Evolutionary conservation across 2,888 invertebrate species (phyloP), one percentile per base, ranked within the genome.

Genomic region (Nephrotoma flavescens): DNA sequence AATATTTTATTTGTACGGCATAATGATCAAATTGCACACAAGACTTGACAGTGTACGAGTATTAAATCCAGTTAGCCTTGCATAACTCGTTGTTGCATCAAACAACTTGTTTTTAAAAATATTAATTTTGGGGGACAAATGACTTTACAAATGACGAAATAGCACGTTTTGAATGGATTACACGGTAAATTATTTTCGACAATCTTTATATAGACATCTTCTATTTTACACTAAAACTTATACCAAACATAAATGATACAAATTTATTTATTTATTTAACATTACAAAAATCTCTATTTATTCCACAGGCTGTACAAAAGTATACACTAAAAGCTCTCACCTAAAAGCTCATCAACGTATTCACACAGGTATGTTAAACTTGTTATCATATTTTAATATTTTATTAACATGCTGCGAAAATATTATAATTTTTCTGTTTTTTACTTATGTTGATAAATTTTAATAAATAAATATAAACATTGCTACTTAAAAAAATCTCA

Each of bases 271-370:
- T 31, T 31, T 47, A 47, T 47, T 47, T 15, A 57, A 57, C 15
- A 57, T 15, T 6, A 57, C n/a, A 52, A 52, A 52, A 52, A 52
- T 71, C 71, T 71, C 9, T 71, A 71, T 84, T 84, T 42, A 42
- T 41, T 84, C 86, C 85, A 88, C 94, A 98, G 98, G 97, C 91
- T 98, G 98, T 93, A 94, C 96, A 90, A 98, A 98, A 93, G 98
- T 98, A 89, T 98, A 98, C 93, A 98, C 98, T 89, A 98, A 98
- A 93, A 98, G 98, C 93, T 98, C 98, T 90, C 98, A 98, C 92
- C 94, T 98, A 89, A 98, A 98, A 93, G 98, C 98, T 88, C 98
- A 98, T 93, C 98, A 98, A 92, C 94, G 98, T 92, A 98, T 98
- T 92, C 98, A 98, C 91, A 98, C 98, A 93, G 98, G 98, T 97